Percentiles rank a stretch among this genome's conserved stretches.
phyloP scores from a whole-genome alignment of 2,888 invertebrate genomes.

The Onthophagus sagittarius region DNA sequence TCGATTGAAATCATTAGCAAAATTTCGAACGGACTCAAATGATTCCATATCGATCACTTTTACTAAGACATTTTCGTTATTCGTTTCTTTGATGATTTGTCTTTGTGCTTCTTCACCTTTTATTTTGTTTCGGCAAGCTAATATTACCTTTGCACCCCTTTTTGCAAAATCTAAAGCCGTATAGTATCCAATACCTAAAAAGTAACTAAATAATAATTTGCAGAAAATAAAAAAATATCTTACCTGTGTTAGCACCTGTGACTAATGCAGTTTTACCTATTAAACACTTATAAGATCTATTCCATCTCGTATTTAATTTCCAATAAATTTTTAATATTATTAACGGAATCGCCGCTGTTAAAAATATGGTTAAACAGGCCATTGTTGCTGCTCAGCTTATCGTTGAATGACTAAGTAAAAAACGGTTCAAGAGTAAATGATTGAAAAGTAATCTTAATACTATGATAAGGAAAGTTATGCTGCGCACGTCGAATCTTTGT shows the following conservation, averaged over 20 bases:
- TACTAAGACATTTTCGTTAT: constrained; percentile 40
- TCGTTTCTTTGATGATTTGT: constrained; percentile 37
- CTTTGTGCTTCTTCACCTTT: constrained; percentile 22
- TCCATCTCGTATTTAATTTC: constrained; percentile 12
- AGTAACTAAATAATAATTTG: not conserved
- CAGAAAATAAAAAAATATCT: not conserved
- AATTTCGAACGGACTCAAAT: constrained; percentile 54
- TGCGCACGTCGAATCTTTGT: too few relatives aligned
- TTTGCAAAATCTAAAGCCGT: constrained; percentile 46
- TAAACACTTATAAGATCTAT: constrained; percentile 19
- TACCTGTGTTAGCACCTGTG: constrained; percentile 19
- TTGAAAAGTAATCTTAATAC: too few relatives aligned
- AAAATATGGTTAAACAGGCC: not conserved
- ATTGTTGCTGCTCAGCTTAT: not conserved
- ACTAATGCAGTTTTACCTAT: constrained; percentile 23
- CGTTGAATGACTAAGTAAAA: too few relatives aligned
- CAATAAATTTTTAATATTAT: constrained; percentile 10
- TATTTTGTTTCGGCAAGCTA: constrained; percentile 50
- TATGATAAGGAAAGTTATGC: too few relatives aligned
- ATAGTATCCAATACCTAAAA: constrained; percentile 46
- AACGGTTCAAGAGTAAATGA: too few relatives aligned
- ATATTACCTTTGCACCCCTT: constrained; percentile 52
- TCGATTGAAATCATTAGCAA: constrained; percentile 56
- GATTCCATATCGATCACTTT: constrained; percentile 54
- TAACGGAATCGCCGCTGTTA: not conserved